Evolutionary conservation across 2,888 invertebrate genomes (phyloP), one percentile per base, ranked within the genome.

Genomic region (Strigamia transsilvanica): DNA sequence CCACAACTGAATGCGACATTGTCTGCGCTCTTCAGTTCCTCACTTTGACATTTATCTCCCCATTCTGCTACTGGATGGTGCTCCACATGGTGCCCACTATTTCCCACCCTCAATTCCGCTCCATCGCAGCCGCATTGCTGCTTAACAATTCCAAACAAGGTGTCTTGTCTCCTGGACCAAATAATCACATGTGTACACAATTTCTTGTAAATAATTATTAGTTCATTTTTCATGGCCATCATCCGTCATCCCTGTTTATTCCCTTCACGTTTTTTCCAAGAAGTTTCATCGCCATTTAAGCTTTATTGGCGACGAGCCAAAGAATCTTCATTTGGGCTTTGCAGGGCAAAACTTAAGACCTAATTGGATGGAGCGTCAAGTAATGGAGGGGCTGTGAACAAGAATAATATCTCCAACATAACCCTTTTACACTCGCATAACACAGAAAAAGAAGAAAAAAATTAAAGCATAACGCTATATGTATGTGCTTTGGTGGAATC

Each of bases 401-500:
- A n/a, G 56, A 56, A 56, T 56, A 56, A 56, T 56, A 56, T 56
- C 56, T 56, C n/a, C 56, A 56, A 56, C 56, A 56, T 56, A 56
- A 56, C 56, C 56, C 56, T 56, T 56, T 56, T 56, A 56, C 56
- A 56, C 56, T 56, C 18, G 56, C 56, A 56, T 56, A 56, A 56
- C n/a, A 21, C 2, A 56, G 1, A 56, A 21, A 9, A 51, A 6
- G 2, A 5, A 51, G 18, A 56, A n/a, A 56, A 56, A 18, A 9
- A 46, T 46, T n/a, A 46, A 46, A 46, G 12, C 15, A 46, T 13
- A 46, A 12, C 46, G 10, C 38, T 38, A 38, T 38, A 4, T 38
- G 10, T 10, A 27, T 6, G 5, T 21, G 21, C 56, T 18, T 7
- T 18, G n/a, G 21, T 46, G 6, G n/a, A 56, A 73, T 32, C 73